These are phyloP conservation scores for Crotalus horridus DNA, from an alignment of 2,113 vertebrate species.

Conservation along the genomic window DNA sequence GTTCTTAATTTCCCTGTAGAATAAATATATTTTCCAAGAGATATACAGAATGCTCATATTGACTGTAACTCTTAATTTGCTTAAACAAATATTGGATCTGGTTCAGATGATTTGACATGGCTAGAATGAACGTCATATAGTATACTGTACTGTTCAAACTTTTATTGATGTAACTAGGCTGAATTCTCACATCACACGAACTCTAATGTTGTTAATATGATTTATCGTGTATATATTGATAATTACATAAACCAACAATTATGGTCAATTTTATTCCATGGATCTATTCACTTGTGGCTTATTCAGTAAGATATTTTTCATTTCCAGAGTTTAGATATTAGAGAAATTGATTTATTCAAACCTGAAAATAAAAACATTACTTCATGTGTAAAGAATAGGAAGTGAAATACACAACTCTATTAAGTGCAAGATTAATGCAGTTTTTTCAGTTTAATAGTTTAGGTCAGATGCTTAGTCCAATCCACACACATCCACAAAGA, in stretches of 20 bases:
- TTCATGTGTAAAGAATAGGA: not conserved
- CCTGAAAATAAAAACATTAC: not conserved
- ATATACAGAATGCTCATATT: not conserved
- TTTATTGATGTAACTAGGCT: not conserved
- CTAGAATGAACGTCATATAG: not conserved
- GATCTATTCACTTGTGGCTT: not conserved
- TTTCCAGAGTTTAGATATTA: not conserved
- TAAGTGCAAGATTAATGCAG: too few species aligned
- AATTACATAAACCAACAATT: not conserved
- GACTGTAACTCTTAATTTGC: not conserved
- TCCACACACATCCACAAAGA: not conserved
- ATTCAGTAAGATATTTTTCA: not conserved
- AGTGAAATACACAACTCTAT: not conserved
- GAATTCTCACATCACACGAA: not conserved
- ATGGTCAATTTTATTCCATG: not conserved
- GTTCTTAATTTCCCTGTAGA: slow-evolving; percentile 39
- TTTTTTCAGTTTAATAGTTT: not conserved
- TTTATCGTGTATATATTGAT: not conserved
- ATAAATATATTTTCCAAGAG: slow-evolving; percentile 45
- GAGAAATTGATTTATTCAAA: not conserved
- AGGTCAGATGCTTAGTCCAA: not conserved
- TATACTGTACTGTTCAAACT: not conserved
- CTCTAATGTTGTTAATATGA: not conserved
- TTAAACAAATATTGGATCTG: not conserved
- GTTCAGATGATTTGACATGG: not conserved